These are phyloP conservation scores for Semibalanus balanoides DNA, from an alignment of 1,140 invertebrate genomes.

Conservation along the genomic window DNA sequence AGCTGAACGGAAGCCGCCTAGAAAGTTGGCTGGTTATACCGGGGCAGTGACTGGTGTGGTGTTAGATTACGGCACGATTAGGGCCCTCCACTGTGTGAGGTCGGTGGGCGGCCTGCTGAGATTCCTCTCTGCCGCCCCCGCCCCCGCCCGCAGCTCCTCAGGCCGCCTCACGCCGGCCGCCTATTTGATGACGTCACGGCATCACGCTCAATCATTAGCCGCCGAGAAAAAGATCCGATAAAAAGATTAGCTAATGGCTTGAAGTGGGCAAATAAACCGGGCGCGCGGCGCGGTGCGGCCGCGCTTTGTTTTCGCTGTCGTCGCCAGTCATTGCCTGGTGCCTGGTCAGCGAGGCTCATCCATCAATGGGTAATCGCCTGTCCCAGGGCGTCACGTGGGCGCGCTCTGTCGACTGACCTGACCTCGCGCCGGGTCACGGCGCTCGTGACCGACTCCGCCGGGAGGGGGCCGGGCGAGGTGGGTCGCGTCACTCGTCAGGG, in stretches of 20 bases:
- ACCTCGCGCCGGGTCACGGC: background rate
- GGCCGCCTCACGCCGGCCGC: background rate
- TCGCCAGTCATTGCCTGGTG: background rate
- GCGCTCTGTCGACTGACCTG: background rate
- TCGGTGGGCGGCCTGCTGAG: too few relatives aligned
- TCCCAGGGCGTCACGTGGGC: background rate
- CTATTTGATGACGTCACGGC: background rate
- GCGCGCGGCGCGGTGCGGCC: too few relatives aligned
- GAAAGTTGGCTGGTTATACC: too few relatives aligned
- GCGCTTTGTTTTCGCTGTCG: background rate
- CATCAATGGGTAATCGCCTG: background rate
- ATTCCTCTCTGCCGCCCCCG: background rate
- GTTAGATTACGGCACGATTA: too few relatives aligned
- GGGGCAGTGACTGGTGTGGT: too few relatives aligned
- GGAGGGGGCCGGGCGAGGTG: too few relatives aligned
- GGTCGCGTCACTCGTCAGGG: too few relatives aligned
- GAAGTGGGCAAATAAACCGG: background rate
- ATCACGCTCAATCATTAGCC: constrained; percentile 1
- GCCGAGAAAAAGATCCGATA: background rate
- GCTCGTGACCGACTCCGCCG: too few relatives aligned
- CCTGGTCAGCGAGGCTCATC: background rate
- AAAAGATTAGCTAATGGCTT: constrained; percentile 2
- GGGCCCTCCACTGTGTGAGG: too few relatives aligned
- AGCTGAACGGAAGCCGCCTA: too few relatives aligned
- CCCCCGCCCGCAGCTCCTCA: too few relatives aligned